Base-by-base conservation (phyloP, 2,888 invertebrate genomes). In the Cephus sareptanus region DNA sequence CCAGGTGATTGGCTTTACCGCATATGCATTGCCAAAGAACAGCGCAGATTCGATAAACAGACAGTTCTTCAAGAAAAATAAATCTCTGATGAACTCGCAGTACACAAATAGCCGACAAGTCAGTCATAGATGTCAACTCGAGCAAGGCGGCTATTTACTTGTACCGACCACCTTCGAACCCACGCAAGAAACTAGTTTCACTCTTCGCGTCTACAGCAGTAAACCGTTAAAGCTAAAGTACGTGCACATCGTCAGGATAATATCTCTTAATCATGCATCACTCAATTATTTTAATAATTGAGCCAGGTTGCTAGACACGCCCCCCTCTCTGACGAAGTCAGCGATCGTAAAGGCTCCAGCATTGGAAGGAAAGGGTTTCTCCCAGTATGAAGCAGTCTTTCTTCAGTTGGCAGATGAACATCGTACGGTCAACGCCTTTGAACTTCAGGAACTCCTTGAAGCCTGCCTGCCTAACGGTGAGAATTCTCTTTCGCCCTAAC, bases 41-140 rank as follows among this genome's bases (percentile, higher is more conserved):
- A 94, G 93, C 82, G 94, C 94, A 4, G 97, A 97, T 91, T 95
- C 95, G 15, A 95, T 97, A 77, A 95, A 95, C 79, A 95, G 96
- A 84, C 93, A 94, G 34, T 97, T 97, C 90, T 97, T 97, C 90
- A 97, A 96, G 90, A 96, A 95, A 87, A 96, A 96, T 87, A 97
- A 97, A 88, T 97, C 97, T 74, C 93, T 96, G 77, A 94, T 97
- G 69, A 98, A 97, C 92, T 98, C 97, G 0, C 96, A 97, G 87
- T 98, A 98, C 88, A 97, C 97, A 1, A 98, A 98, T 89, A 97
- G 97, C 87, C 93, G 98, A 84, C 98, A 98, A 93, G 97, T 98
- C 78, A 96, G 95, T 89, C 95, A 93, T 90, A 94, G 97, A 85
- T 96, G 96, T 89, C 94, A 95, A 81, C 92, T 98, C 83, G 96